phyloP scores from a whole-genome alignment of 2,113 vertebrate species.

The Cnemophilus loriae region DNA sequence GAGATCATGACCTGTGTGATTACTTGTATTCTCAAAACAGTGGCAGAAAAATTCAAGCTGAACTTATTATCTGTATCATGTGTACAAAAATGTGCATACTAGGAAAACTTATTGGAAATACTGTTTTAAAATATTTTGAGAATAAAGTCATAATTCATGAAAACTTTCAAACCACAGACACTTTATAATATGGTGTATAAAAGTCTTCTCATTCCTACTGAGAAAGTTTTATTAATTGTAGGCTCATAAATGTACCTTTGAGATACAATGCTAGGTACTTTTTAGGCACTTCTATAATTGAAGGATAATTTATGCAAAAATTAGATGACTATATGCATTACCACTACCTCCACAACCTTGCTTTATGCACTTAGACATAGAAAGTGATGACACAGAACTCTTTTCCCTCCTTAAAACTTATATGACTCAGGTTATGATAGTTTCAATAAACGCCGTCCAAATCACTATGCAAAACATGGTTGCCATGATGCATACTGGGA shows the following conservation, averaged over 20 bases:
- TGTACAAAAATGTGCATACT: not conserved
- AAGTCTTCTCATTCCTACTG: not conserved
- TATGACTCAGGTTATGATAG: not conserved
- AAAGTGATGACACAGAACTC: not conserved
- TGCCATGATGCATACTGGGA: not conserved
- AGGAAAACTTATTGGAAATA: not conserved
- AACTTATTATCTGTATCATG: not conserved
- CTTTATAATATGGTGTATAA: not conserved
- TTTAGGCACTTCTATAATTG: not conserved
- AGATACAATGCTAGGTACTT: not conserved
- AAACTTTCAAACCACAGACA: not conserved
- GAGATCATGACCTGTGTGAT: not conserved
- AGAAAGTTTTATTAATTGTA: not conserved
- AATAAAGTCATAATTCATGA: not conserved
- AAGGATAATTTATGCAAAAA: not conserved
- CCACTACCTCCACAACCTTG: not conserved
- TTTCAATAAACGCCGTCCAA: not conserved
- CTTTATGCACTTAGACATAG: not conserved
- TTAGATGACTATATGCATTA: not conserved
- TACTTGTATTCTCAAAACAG: slow-evolving; percentile 9
- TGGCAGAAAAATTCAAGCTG: not conserved
- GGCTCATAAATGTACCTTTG: not conserved
- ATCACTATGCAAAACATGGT: not conserved
- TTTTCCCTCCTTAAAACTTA: not conserved
- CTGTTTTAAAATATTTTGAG: not conserved